Percentiles rank a stretch among this genome's conserved stretches.
Conservation (phyloP, 2,888 invertebrate genomes). For the Stomorhina lunata region DNA sequence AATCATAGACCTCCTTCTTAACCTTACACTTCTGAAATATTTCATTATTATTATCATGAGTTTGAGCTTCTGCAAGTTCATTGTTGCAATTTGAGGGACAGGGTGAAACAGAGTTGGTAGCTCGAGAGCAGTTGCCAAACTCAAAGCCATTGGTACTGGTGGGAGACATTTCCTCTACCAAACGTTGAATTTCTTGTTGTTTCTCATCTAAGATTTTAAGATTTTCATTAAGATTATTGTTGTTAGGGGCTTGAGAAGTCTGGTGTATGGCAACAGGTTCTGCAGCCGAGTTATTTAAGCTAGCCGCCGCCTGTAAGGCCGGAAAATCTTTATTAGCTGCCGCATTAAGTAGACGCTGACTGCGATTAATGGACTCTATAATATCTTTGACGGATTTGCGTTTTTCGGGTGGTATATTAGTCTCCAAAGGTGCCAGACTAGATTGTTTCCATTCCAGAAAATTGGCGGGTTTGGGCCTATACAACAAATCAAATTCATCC, state of each 20-base stretch:
- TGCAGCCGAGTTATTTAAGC: slow-evolving; percentile 40
- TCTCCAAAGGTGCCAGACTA: slow-evolving; percentile 69
- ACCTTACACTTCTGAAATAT: slow-evolving; percentile 76
- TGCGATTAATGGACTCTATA: slow-evolving; percentile 79
- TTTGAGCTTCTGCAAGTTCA: slow-evolving; percentile 46
- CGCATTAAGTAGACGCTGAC: slow-evolving; percentile 76
- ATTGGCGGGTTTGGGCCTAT: slow-evolving; percentile 56
- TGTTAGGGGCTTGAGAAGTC: not conserved
- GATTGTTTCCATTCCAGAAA: slow-evolving; percentile 70
- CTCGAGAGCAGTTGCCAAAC: not conserved
- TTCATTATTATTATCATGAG: slow-evolving; percentile 66
- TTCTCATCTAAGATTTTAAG: slow-evolving; percentile 67
- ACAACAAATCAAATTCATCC: slow-evolving; percentile 58
- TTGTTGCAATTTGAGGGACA: slow-evolving; percentile 42
- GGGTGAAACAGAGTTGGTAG: slow-evolving; percentile 32
- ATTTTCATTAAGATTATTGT: slow-evolving; percentile 56
- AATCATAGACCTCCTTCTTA: slow-evolving; percentile 73
- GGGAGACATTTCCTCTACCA: slow-evolving; percentile 67
- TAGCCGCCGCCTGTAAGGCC: slow-evolving; percentile 20
- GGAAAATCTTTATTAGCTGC: slow-evolving; percentile 73
- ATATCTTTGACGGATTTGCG: slow-evolving; percentile 77
- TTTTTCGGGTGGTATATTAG: slow-evolving; percentile 70
- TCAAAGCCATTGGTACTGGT: not conserved
- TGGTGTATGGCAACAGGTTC: not conserved
- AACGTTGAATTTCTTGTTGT: slow-evolving; percentile 68